phyloP scores from a whole-genome alignment of 2,113 vertebrate genomes.

The Eublepharis macularius region DNA sequence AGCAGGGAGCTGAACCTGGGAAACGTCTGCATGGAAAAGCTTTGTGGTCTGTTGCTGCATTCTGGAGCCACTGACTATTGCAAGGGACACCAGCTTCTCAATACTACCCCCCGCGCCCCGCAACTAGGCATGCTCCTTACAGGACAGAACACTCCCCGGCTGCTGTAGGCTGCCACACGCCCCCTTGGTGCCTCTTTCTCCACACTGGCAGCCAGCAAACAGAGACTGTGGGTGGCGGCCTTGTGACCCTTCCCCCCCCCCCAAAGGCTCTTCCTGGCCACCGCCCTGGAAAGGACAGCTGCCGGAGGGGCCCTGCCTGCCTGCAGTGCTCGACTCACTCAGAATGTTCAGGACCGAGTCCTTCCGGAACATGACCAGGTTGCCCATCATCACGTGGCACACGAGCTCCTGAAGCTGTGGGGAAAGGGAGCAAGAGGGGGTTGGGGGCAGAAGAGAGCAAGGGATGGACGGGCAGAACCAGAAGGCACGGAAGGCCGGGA shows the following conservation, averaged over 20 bases:
- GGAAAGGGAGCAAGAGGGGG: not conserved
- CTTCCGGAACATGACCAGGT: conserved; percentile 96
- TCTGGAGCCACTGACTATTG: too few relatives aligned
- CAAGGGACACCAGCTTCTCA: too few relatives aligned
- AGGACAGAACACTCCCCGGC: too few relatives aligned
- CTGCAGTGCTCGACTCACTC: conserved; percentile 76
- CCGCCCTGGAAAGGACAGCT: not conserved
- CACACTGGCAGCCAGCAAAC: too few relatives aligned
- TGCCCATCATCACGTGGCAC: conserved; percentile 98
- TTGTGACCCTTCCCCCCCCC: rapidly evolving
- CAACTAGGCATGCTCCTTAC: too few relatives aligned
- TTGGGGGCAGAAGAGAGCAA: rapidly evolving
- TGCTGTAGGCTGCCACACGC: too few relatives aligned
- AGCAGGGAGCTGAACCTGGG: too few relatives aligned
- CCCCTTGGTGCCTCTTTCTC: too few relatives aligned
- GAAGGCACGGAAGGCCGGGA: not conserved
- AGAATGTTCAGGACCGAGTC: conserved; percentile 96
- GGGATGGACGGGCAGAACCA: not conserved
- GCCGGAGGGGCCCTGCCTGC: not conserved
- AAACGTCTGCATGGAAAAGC: too few relatives aligned
- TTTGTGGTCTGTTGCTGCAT: too few relatives aligned
- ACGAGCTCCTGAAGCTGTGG: conserved; percentile 92
- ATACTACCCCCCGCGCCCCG: too few relatives aligned
- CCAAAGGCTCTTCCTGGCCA: not conserved
- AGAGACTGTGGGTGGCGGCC: too few relatives aligned